Evolutionary conservation across 23 tunicate species (phyloP).

Genomic region (Pegea sp.): DNA sequence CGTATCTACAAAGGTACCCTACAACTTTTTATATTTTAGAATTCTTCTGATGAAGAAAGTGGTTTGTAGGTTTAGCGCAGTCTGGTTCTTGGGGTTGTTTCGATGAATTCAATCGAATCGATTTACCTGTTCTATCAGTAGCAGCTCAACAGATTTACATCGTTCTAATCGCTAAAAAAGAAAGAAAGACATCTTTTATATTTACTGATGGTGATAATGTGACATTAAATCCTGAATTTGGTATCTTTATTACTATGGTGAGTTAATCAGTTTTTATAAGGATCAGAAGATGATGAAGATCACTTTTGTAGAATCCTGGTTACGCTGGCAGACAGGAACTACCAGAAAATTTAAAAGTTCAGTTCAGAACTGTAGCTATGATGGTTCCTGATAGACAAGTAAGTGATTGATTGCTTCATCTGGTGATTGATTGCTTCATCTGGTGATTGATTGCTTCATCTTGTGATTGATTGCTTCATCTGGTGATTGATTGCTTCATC

Average conservation of each 20-base stretch:
- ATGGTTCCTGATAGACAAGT: conserved; percentile 99
- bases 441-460: neutral
- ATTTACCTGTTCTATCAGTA: conserved; percentile 90
- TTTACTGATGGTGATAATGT: conserved; percentile 97
- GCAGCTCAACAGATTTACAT: conserved; percentile 99
- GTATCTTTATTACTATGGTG: conserved; percentile 96
- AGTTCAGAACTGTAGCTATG: conserved; percentile 98
- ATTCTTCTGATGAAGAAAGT: neutral
- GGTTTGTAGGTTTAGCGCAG: conserved; percentile 68
- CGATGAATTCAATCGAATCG: conserved; percentile 98
- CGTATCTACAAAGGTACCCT: conserved; percentile 78
- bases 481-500: neutral
- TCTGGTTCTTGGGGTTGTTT: conserved; percentile 99
- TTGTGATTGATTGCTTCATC: neutral
- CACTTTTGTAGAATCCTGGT: conserved; percentile 72
- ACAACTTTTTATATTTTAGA: neutral
- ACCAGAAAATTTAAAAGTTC: conserved; percentile 95
- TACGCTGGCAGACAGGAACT: conserved; percentile 98
- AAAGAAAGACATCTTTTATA: conserved; percentile 39
- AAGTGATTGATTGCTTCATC: neutral
- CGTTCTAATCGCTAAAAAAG: conserved; percentile 80
- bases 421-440: neutral
- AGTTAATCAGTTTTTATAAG: neutral
- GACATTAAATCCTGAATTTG: conserved; percentile 85
- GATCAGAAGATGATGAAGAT: neutral